phyloP scores from a whole-genome alignment of 1,140 invertebrate species.

The Amphibalanus amphitrite region DNA sequence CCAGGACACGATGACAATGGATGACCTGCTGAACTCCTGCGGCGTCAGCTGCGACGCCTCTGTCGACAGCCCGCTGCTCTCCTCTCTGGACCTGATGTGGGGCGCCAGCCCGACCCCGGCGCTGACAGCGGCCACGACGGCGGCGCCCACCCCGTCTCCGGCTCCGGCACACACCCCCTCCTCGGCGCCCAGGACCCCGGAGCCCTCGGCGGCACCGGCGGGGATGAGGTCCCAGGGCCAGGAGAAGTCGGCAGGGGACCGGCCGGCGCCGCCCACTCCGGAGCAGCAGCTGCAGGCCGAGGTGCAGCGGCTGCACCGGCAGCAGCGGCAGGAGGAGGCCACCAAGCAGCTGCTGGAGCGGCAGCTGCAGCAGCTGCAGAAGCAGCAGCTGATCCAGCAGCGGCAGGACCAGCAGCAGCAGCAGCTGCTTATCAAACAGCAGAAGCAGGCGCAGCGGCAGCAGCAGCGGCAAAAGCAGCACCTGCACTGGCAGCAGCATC shows the following conservation, averaged over 20 bases:
- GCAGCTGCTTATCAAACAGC: not conserved
- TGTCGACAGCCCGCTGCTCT: not conserved
- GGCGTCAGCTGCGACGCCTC: too few relatives aligned
- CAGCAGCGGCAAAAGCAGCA: not conserved
- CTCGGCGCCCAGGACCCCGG: too few relatives aligned
- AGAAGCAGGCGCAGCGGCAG: not conserved
- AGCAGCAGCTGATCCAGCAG: not conserved
- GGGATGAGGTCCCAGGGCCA: too few relatives aligned
- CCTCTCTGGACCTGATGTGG: not conserved
- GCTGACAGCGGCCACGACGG: too few relatives aligned
- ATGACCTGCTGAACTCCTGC: not conserved
- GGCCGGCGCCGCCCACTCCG: too few relatives aligned
- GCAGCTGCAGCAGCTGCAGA: not conserved
- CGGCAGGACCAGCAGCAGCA: not conserved
- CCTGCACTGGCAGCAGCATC: not conserved
- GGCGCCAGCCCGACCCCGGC: not conserved
- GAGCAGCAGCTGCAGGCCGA: not conserved
- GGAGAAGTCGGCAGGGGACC: not conserved
- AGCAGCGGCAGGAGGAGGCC: not conserved
- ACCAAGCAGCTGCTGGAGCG: not conserved
- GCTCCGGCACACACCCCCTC: too few relatives aligned
- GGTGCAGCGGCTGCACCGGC: not conserved
- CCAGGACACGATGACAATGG: not conserved
- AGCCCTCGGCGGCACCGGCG: too few relatives aligned
- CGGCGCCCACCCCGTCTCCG: too few relatives aligned